Base-by-base conservation (phyloP, 2,888 invertebrate genomes). In the Drosophila sordidula region DNA sequence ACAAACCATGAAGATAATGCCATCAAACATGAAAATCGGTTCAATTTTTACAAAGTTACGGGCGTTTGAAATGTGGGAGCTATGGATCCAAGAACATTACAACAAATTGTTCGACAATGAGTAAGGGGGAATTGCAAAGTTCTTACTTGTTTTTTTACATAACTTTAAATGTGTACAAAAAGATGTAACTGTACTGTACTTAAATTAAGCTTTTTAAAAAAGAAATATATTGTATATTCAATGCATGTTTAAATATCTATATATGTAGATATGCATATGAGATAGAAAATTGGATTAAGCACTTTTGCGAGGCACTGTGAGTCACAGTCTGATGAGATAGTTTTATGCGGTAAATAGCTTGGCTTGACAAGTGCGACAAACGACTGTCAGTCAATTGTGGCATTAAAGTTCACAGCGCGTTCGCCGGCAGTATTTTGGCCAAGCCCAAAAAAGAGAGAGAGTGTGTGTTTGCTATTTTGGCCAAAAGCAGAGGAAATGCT, bases 351-450 rank as follows among this genome's bases (percentile, higher is more conserved):
- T 34, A 51, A 54, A 65, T 50, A 66, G 70, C 70, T 67, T 67
- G 59, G 58, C 49, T 46, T 66, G 83, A 66, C 79, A 88, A 80
- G 66, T 63, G 82, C 85, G 54, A 65, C 87, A 58, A 74, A 82
- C 77, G 80, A 42, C 71, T 80, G 79, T 70, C 85, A 69, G 65
- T 81, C 85, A 85, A 68, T 69, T 68, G 38, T 65, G 66, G 68
- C 83, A 84, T 87, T 85, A 77, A 84, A 85, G 79, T 84, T 73
- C 75, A 65, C 41, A 54, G 32, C 38, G 34, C 63, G 32, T 70
- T 49, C 29, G 49, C 57, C 56, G 38, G 26, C 29, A 61, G 39
- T 42, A 38, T 49, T 67, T 75, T 66, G 59, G 66, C 71, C 71
- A 65, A 59, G 49, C 56, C 74, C 66, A 51, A 55, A 39, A 16